Conservation (phyloP, 2,888 invertebrate genomes). For the Scaptomyza cyrtandrae region DNA sequence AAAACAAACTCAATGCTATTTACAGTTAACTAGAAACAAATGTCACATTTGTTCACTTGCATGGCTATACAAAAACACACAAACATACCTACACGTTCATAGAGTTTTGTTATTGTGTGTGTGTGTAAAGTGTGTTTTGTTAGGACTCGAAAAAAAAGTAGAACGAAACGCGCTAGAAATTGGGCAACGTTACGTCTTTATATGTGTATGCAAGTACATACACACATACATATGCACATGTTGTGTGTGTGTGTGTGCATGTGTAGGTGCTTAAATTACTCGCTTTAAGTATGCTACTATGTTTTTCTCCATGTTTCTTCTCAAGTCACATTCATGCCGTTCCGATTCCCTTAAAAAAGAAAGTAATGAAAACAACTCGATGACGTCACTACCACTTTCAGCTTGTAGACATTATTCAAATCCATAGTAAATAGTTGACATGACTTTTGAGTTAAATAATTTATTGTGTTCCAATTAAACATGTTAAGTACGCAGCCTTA, state of each 20-base stretch:
- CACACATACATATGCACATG: too few species aligned
- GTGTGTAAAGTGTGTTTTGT: conserved; percentile 13
- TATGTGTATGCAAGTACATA: conserved; percentile 2
- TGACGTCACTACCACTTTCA: conserved; percentile 31
- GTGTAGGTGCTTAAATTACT: conserved; percentile 44
- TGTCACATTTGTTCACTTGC: neutral
- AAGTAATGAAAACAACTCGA: conserved; percentile 3
- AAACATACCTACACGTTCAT: neutral
- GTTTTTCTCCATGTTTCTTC: neutral
- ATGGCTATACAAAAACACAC: too few species aligned
- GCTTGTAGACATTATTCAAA: neutral
- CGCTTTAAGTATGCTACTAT: neutral
- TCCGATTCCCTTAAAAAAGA: conserved; percentile 3
- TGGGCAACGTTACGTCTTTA: conserved; percentile 25
- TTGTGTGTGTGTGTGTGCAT: neutral
- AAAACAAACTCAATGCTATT: conserved; percentile 4
- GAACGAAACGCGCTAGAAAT: conserved; percentile 26
- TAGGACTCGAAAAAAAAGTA: conserved; percentile 11
- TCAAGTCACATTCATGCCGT: conserved; percentile 14
- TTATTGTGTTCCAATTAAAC: neutral
- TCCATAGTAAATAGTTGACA: neutral
- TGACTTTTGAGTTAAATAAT: neutral
- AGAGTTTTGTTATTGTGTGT: neutral
- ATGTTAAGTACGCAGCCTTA: neutral
- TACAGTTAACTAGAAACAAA: neutral